These are phyloP conservation scores for Hyles lineata DNA, from an alignment of 2,888 invertebrate species.

Conservation along the genomic window DNA sequence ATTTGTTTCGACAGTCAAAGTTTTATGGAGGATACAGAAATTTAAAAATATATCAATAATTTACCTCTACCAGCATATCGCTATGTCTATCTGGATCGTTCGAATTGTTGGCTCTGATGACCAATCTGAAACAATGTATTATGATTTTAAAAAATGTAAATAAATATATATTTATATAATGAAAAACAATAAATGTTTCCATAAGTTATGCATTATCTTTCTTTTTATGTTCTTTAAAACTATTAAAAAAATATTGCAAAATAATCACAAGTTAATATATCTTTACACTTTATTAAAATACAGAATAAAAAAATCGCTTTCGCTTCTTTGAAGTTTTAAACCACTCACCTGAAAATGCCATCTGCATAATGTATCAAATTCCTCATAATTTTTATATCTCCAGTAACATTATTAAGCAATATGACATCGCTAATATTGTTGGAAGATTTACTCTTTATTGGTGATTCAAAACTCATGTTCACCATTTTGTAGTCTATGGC, in stretches of 20 bases:
- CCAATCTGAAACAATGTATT: conserved; percentile 62
- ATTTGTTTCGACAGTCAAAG: too few relatives aligned
- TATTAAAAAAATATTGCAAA: too few relatives aligned
- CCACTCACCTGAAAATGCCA: conserved; percentile 85
- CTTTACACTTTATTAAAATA: too few relatives aligned
- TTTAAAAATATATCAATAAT: conserved; percentile 22
- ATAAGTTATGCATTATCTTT: too few relatives aligned
- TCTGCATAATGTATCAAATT: conserved; percentile 87
- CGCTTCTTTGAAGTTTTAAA: neutral
- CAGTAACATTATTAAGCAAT: conserved; percentile 87
- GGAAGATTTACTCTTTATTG: conserved; percentile 73
- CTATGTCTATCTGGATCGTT: conserved; percentile 76
- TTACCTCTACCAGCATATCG: conserved; percentile 81
- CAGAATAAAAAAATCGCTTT: neutral
- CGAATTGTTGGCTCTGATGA: conserved; percentile 87
- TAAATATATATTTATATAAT: neutral
- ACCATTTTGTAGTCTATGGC: conserved; percentile 87
- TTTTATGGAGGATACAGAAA: too few relatives aligned
- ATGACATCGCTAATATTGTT: conserved; percentile 83
- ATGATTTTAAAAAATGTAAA: neutral
- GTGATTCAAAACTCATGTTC: conserved; percentile 84
- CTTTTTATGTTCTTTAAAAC: too few relatives aligned
- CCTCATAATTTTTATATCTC: conserved; percentile 88
- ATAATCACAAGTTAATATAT: too few relatives aligned
- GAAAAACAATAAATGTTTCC: too few relatives aligned